phyloP scores from a whole-genome alignment of 2,113 vertebrate species.

The Theristicus caerulescens region DNA sequence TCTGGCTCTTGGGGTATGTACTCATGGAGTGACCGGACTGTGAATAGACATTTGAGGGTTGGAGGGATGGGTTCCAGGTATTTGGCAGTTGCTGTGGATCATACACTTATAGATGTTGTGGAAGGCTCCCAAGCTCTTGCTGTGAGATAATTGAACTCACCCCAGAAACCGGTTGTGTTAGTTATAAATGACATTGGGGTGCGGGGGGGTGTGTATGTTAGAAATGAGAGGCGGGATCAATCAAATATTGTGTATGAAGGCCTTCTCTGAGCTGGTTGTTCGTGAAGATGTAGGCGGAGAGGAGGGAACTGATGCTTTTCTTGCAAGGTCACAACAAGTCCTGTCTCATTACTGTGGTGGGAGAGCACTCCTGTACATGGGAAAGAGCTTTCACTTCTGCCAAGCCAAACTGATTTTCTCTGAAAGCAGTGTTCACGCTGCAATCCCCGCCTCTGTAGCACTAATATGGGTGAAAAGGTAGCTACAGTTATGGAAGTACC shows the following conservation, averaged over 20 bases:
- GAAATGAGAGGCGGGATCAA: background rate
- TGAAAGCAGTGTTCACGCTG: background rate
- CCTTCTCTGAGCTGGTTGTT: background rate
- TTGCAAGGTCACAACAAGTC: background rate
- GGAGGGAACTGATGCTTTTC: background rate
- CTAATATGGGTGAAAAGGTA: background rate
- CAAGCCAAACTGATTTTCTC: background rate
- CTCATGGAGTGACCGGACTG: background rate
- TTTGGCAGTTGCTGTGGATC: background rate
- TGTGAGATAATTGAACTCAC: background rate
- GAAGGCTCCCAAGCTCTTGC: background rate
- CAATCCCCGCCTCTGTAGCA: background rate
- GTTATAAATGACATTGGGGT: background rate
- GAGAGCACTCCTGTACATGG: background rate
- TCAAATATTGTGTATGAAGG: background rate
- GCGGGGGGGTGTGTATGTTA: fast-evolving
- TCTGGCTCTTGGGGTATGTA: background rate
- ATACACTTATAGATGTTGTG: background rate
- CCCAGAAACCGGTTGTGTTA: background rate
- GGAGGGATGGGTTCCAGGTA: background rate
- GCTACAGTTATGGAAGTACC: background rate
- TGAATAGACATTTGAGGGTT: background rate
- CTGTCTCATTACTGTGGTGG: background rate
- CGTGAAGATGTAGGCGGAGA: background rate
- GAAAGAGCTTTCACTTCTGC: background rate